Base-by-base conservation (phyloP, 2,797 vertebrate species). In the Ara ararauna region DNA sequence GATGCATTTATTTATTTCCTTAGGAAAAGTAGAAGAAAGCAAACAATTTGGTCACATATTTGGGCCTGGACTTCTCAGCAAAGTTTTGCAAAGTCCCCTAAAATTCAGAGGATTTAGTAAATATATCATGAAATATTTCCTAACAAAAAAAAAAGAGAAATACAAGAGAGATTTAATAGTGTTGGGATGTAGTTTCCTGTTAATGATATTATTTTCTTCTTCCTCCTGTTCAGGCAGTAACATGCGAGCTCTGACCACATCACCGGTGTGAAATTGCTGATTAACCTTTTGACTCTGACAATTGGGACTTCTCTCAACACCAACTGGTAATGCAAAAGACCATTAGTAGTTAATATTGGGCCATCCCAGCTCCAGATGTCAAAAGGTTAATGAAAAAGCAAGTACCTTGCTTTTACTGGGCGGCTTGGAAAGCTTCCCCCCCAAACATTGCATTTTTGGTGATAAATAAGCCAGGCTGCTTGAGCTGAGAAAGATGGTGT, bases 311-410 rank as follows among this genome's bases (percentile, higher is more conserved):
- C 93, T 93, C 90, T 95, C 89, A 94, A 90, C 68, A 93, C 92
- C 96, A 95, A 97, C 85, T 94, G 93, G 95, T 93, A 95, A 97
- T 85, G 76, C 60, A 96, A 96, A 97, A 97, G 94, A 93, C 92
- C 89, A 90, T 95, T 96, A 90, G 89, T 77, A 90, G 95, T 96
- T 94, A 96, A 92, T 87, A 93, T 26, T 82, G 96, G 96, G 90
- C 87, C 85, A 92, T 93, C 90, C 89, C 4, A 74, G 85, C 87
- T 96, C 89, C 88, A 92, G 77, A 96, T 97, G 95, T 96, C 97
- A 95, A 95, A 96, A 97, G 91, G 95, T 97, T 97, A 97, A 98
- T 96, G 97, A 97, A 97, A 97, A 98, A 97, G 94, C 94, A 95
- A 97, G 92, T 93, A 89, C 90, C 93, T 91, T 91, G 80, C 95